A percentile compares a stretch with the other conserved stretches of the same genome.
phyloP scores from a whole-genome alignment of 1,140 invertebrate genomes.

The Holcopasites calliopsidis region DNA sequence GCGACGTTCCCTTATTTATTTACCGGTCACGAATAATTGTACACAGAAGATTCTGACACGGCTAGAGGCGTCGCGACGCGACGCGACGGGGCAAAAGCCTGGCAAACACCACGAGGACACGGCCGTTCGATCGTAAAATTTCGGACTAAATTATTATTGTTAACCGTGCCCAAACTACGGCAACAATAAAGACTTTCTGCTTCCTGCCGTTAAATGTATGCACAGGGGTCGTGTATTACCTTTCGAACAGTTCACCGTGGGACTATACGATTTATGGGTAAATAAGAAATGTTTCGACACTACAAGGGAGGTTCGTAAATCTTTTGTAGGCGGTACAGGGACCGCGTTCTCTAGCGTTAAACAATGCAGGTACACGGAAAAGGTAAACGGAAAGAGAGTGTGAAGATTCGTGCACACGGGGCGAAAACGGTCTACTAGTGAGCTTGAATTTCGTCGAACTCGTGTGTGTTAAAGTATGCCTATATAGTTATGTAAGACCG shows the following conservation, averaged over 20 bases:
- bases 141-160: background rate
- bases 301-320: background rate
- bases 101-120: background rate
- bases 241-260: background rate
- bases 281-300: background rate
- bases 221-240: background rate
- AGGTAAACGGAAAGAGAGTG: background rate
- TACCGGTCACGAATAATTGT: background rate
- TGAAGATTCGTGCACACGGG: background rate
- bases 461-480: background rate
- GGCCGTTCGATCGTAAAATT: background rate
- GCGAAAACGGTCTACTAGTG: too few relatives aligned
- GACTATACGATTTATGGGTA: background rate
- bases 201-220: background rate
- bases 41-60: background rate
- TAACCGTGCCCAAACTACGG: background rate
- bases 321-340: background rate
- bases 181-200: background rate
- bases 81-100: background rate
- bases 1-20: constrained; percentile 20
- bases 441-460: background rate
- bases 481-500: constrained; percentile 17
- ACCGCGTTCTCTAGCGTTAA: background rate
- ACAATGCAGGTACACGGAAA: background rate
- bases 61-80: too few relatives aligned